Evolutionary conservation across 1,140 invertebrate species (phyloP), one percentile per base, ranked within the genome.

Genomic region (Apocrypta bakeri): DNA sequence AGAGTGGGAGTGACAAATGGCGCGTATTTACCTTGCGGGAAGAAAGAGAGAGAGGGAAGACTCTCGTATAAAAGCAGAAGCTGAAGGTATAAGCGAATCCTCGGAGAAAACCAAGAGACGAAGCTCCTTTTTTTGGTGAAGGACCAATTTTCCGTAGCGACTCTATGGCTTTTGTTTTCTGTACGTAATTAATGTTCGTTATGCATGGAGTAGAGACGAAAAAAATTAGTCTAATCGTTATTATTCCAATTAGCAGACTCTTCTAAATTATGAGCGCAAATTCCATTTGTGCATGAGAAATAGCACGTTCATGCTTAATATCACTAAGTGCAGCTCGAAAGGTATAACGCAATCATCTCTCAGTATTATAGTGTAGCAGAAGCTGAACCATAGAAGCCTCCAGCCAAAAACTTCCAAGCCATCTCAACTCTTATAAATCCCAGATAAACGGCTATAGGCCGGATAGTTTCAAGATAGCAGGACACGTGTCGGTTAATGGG

Each of bases 401-500:
- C 17, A 56, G 48, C 48, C 48, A n/a, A 56, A 56, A 56, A 56
- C 14, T n/a, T 56, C 17, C 17, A n/a, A 6, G 48, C 48, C 17
- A n/a, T n/a, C 48, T 7, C 14, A 56, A 56, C 17, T 21, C 48
- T 56, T 56, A 56, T 56, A 56, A 56, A 56, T 56, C 48, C 17
- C 14, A 48, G 42, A 48, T 12, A 48, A 48, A 48, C 42, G 42
- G 14, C 42, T 48, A 48, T n/a, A 56, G 48, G 48, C 48, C 48
- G 48, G 48, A 56, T 56, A 56, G 48, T 56, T 21, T n/a, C 17
- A n/a, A 56, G 48, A 56, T 56, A 56, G 48, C 2, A 85, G 89
- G 91, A 91, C 89, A 91, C 88, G 88, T 91, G 89, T 90, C 88
- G 87, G 89, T 91, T 91, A 92, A 92, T 92, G 90, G 90, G 86